Conservation (phyloP, 2,113 vertebrate genomes). For the Saiga tatarica region DNA sequence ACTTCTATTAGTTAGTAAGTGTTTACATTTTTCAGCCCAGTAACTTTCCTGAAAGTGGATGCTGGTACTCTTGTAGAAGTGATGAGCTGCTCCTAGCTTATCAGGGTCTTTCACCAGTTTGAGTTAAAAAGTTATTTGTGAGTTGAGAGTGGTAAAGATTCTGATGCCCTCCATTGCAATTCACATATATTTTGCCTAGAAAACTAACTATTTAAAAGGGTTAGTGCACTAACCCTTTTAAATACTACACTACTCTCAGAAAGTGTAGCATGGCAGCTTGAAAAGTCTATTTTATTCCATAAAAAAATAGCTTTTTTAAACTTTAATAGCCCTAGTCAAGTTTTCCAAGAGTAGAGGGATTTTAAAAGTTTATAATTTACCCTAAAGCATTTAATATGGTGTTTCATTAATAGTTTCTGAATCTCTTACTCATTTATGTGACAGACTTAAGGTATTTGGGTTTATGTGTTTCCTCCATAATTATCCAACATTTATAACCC, state of each 20-base stretch:
- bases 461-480: background rate
- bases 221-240: background rate
- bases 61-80: constrained; percentile 62
- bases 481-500: background rate
- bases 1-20: constrained; percentile 18
- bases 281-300: background rate
- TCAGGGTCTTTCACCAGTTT: constrained; percentile 30
- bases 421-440: background rate
- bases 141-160: background rate
- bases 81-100: constrained; percentile 38
- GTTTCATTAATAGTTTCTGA: background rate
- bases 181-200: background rate
- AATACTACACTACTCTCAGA: background rate
- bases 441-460: background rate
- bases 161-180: background rate
- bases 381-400: background rate
- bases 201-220: background rate
- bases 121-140: constrained; percentile 44
- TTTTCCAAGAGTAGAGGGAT: background rate
- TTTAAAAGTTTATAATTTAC: background rate
- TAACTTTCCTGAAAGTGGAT: constrained; percentile 68
- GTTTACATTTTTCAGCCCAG: constrained; percentile 53
- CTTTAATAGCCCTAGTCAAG: background rate
- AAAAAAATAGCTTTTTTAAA: background rate
- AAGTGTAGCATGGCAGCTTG: background rate